A percentile compares a stretch with the other conserved stretches of the same genome.
These are phyloP conservation scores for Phenganax stokvisi DNA, from an alignment of 92 coral and sea anemone species.

Conservation along the genomic window DNA sequence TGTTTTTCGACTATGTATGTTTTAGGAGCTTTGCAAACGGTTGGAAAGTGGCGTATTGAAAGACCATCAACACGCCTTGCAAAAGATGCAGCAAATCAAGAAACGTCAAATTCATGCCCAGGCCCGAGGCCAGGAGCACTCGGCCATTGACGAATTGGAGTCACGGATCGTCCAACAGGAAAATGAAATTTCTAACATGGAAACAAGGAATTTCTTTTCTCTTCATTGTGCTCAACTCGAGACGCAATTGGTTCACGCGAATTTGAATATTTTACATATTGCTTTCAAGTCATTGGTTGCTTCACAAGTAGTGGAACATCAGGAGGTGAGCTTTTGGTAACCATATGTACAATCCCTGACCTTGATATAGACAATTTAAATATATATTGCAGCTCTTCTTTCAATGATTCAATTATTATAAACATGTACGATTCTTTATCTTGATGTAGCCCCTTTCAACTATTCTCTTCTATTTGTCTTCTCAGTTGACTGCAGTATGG, in stretches of 20 bases:
- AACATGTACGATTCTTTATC: too few relatives aligned
- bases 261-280: constrained; percentile 72
- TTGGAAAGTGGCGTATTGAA: constrained; percentile 96
- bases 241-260: constrained; percentile 89
- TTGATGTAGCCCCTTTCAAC: too few relatives aligned
- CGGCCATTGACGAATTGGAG: constrained; percentile 78
- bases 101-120: constrained; percentile 94
- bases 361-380: neutral
- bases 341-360: neutral
- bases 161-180: constrained; percentile 92
- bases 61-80: constrained; percentile 92
- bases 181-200: constrained; percentile 95
- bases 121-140: constrained; percentile 90
- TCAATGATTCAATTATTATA: too few relatives aligned
- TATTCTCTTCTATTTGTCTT: neutral
- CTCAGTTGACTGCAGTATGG: constrained; percentile 32
- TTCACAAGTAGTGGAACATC: constrained; percentile 74
- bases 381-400: too few relatives aligned
- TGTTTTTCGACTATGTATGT: neutral
- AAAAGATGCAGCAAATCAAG: constrained; percentile 96
- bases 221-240: constrained; percentile 91
- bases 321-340: constrained; percentile 55
- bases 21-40: constrained; percentile 86
- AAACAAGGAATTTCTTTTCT: constrained; percentile 90
- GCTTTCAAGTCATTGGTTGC: constrained; percentile 73